phyloP scores from a whole-genome alignment of 2,797 vertebrate species.

The Prionace glauca region DNA sequence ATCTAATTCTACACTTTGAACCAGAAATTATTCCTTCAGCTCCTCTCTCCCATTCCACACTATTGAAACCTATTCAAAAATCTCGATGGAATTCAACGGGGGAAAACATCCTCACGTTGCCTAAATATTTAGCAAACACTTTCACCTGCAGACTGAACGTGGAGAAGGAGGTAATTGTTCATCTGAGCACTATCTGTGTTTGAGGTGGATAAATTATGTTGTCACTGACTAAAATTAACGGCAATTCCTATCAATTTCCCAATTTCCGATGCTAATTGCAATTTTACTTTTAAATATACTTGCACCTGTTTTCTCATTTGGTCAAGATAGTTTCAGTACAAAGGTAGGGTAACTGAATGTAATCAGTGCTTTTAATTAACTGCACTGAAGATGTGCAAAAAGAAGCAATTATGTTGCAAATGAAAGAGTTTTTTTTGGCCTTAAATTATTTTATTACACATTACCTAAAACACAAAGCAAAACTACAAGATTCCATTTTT shows the following conservation, averaged over 20 bases:
- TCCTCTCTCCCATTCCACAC: neutral
- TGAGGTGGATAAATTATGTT: slow-evolving; percentile 98
- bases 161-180: slow-evolving; percentile 74
- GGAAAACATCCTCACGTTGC: slow-evolving; percentile 59
- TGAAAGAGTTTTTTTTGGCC: slow-evolving; percentile 99
- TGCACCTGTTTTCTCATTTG: slow-evolving; percentile 88
- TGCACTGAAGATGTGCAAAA: slow-evolving; percentile 97
- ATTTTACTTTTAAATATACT: slow-evolving; percentile 99
- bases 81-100: slow-evolving; percentile 24
- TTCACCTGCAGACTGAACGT: slow-evolving; percentile 86
- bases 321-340: slow-evolving; percentile 76
- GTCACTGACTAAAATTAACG: slow-evolving; percentile 99
- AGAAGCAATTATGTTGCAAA: slow-evolving; percentile 99
- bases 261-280: slow-evolving; percentile 99
- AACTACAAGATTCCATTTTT: slow-evolving; percentile 95
- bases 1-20: neutral
- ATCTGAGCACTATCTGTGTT: slow-evolving; percentile 76
- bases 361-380: slow-evolving; percentile 99
- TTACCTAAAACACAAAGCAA: slow-evolving; percentile 93
- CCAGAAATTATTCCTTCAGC: neutral
- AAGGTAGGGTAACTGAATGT: slow-evolving; percentile 93
- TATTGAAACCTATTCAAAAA: neutral
- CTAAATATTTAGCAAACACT: slow-evolving; percentile 93
- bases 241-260: slow-evolving; percentile 99
- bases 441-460: slow-evolving; percentile 99